Conservation (phyloP, 2,888 invertebrate species). For the Mesochorus sp. region DNA sequence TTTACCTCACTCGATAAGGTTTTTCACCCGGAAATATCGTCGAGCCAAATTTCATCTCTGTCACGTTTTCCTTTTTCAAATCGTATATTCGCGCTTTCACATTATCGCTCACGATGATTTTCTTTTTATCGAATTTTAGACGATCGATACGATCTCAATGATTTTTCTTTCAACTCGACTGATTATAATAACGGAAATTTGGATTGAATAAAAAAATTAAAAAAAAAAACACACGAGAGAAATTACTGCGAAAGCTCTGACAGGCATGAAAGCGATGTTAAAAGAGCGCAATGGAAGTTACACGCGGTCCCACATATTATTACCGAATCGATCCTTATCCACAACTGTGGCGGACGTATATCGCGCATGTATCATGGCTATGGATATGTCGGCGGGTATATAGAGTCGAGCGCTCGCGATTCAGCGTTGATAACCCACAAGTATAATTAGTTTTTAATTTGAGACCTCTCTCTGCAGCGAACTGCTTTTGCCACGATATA, state of each 20-base stretch:
- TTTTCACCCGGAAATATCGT: too few species aligned
- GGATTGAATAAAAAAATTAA: neutral
- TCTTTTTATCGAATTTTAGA: neutral
- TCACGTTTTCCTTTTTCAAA: too few species aligned
- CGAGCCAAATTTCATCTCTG: neutral
- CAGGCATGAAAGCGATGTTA: conserved; percentile 46
- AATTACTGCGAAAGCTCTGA: neutral
- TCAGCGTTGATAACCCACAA: conserved; percentile 58
- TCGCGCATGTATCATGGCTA: conserved; percentile 30
- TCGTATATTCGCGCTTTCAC: too few species aligned
- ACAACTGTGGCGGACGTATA: conserved; percentile 38
- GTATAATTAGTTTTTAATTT: conserved; percentile 63
- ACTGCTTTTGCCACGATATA: conserved; percentile 61
- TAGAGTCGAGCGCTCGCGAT: conserved; percentile 48
- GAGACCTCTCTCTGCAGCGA: conserved; percentile 54
- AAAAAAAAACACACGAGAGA: too few species aligned
- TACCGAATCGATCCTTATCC: conserved; percentile 62
- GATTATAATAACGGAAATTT: neutral
- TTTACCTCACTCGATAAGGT: neutral
- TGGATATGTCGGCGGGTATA: conserved; percentile 30
- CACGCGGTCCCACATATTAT: conserved; percentile 48
- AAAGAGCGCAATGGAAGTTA: conserved; percentile 18
- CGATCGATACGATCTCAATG: neutral
- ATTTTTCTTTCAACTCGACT: neutral
- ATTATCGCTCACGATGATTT: neutral